These are phyloP conservation scores for Phyllopteryx taeniolatus DNA, from an alignment of 2,113 vertebrate species.

Conservation along the genomic window DNA sequence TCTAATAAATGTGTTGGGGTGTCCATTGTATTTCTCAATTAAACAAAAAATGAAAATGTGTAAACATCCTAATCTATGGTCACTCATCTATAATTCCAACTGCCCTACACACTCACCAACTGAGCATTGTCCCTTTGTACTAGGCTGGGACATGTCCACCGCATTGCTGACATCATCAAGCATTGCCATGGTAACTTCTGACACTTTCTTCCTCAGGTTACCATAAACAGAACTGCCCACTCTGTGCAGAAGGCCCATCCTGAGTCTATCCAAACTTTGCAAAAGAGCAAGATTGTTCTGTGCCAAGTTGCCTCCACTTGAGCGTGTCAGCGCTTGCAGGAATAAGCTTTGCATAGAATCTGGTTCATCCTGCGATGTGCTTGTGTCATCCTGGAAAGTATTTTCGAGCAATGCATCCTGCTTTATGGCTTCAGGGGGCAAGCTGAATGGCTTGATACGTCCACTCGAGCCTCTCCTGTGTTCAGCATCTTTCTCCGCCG, in stretches of 20 bases:
- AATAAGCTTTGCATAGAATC: constrained; percentile 69
- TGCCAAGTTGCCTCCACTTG: constrained; percentile 54
- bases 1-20: not conserved
- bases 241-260: constrained; percentile 75
- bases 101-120: constrained; percentile 74
- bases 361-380: constrained; percentile 34
- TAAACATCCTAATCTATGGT: not conserved
- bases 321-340: constrained; percentile 75
- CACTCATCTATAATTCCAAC: not conserved
- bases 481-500: constrained; percentile 53
- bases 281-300: constrained; percentile 74
- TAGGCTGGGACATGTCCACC: constrained; percentile 75
- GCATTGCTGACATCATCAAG: constrained; percentile 80
- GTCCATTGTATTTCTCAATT: not conserved
- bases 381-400: constrained; percentile 31
- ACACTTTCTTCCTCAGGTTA: constrained; percentile 80
- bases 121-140: constrained; percentile 74
- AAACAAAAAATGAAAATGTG: not conserved
- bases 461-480: constrained; percentile 47
- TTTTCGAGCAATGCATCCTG: constrained; percentile 51
- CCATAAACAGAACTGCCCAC: constrained; percentile 81
- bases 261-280: constrained; percentile 74
- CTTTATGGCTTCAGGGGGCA: constrained; percentile 62
- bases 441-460: constrained; percentile 71
- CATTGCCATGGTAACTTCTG: constrained; percentile 77